Evolutionary conservation across 2,113 vertebrate species (phyloP).

Genomic region (Orthochromis indermauri): DNA sequence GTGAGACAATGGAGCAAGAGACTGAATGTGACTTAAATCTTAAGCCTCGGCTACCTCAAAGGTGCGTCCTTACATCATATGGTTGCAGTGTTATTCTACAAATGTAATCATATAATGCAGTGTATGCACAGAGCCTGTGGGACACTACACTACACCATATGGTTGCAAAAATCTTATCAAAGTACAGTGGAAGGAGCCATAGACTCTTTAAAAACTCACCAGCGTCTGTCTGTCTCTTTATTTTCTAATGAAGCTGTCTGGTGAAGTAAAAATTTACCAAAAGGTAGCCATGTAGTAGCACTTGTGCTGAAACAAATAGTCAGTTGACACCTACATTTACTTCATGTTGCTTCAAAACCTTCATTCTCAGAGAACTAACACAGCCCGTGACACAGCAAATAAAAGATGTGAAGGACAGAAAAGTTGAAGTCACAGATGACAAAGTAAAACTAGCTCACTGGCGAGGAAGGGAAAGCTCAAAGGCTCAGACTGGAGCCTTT

Average conservation of each 20-base stretch:
- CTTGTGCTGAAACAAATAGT: background rate
- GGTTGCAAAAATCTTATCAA: background rate
- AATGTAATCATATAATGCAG: background rate
- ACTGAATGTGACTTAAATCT: conserved; percentile 2
- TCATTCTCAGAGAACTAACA: background rate
- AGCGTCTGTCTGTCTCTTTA: background rate
- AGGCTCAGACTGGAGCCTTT: background rate
- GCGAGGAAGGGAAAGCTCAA: background rate
- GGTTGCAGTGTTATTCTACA: background rate
- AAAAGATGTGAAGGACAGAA: background rate
- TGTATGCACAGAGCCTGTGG: background rate
- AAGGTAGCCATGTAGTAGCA: background rate
- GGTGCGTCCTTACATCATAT: background rate
- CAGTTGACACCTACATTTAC: background rate
- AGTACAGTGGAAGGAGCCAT: background rate
- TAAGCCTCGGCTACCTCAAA: background rate
- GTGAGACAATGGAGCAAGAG: background rate
- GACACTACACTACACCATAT: background rate
- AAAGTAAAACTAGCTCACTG: background rate
- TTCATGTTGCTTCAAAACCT: background rate
- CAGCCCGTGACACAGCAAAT: background rate
- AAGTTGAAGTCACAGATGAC: background rate
- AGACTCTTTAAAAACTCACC: background rate
- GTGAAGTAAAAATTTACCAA: background rate
- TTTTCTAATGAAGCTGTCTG: background rate